Evolutionary conservation across 2,888 invertebrate genomes (phyloP), one percentile per base, ranked within the genome.

Genomic region (Willowsia nigromaculata): DNA sequence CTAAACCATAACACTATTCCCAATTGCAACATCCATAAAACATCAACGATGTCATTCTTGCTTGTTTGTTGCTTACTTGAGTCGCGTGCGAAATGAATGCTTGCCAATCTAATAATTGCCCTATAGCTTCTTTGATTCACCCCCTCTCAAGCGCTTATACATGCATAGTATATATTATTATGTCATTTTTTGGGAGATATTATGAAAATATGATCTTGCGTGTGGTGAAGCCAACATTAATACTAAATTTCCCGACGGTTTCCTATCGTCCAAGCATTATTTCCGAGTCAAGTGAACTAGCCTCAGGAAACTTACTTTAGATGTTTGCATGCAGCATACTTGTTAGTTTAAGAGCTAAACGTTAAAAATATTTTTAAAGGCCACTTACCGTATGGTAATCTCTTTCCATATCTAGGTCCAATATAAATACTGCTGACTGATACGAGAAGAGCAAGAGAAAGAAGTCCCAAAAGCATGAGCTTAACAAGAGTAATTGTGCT

Each of bases 381-480:
- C 13, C n/a, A 56, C 80, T 76, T 84, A 90, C 88, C 74, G 90
- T 91, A 91, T 43, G 90, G 90, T 80, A 91, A 90, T 88, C 91
- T 71, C 89, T 92, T 92, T 37, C 92, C 92, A 53, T 92, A 92
- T 74, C 92, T 88, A 3, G 91, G 89, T 53, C 92, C 92, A 59
- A 89, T 81, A 78, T 92, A 87, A 50, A 65, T 85, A 80, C 84
- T 88, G 80, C 85, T 88, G 37, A 90, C 90, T 27, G 90, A 87
- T 65, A 91, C 65, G n/a, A 90, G 85, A 47, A 91, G 82, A 47
- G 91, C 90, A 40, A 91, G 85, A 11, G 90, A 85, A n/a, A 87
- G 62, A 30, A 87, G 68, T 87, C 86, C 86, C 68, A 87, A 37
- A 81, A 87, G 81, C 80, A 71, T 80, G 71, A 87, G 81, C 56